Percentiles rank a stretch among this genome's conserved stretches.
Conservation (phyloP, 2,113 vertebrate genomes). For the Motacilla tschutschensis region DNA sequence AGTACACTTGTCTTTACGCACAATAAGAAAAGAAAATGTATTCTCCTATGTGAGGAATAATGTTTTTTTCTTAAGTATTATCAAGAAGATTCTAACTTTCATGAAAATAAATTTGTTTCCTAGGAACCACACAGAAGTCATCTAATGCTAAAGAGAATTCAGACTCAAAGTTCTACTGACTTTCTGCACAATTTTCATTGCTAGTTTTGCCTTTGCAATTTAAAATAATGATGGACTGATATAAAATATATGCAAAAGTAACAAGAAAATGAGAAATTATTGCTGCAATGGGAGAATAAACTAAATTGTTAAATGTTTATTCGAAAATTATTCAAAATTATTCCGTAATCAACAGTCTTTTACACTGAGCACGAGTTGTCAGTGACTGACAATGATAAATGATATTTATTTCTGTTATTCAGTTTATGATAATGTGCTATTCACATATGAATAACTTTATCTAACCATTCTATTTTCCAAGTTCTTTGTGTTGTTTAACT, state of each 20-base stretch:
- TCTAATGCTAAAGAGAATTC: not conserved
- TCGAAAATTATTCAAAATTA: conserved; percentile 56
- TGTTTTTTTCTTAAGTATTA: not conserved
- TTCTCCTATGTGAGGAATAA: not conserved
- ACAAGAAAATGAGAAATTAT: conserved; percentile 12
- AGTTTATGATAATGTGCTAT: conserved; percentile 49
- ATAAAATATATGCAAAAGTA: not conserved
- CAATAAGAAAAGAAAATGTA: not conserved
- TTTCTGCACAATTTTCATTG: not conserved
- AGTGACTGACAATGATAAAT: conserved; percentile 64
- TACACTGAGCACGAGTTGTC: conserved; percentile 1
- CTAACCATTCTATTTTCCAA: conserved; percentile 8
- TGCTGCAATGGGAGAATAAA: conserved; percentile 23
- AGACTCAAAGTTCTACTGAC: not conserved
- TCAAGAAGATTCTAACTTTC: not conserved
- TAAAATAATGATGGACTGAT: conserved; percentile 6
- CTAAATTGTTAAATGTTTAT: not conserved
- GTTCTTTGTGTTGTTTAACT: conserved; percentile 26
- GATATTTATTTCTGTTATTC: conserved; percentile 50
- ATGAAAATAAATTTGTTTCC: not conserved
- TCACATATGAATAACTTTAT: conserved; percentile 62
- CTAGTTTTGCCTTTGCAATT: not conserved
- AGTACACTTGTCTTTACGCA: not conserved
- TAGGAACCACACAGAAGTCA: accelerated
- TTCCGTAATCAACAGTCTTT: conserved; percentile 53